These are phyloP conservation scores for Tinamus major DNA, from an alignment of 2,797 vertebrate genomes.

Conservation along the genomic window DNA sequence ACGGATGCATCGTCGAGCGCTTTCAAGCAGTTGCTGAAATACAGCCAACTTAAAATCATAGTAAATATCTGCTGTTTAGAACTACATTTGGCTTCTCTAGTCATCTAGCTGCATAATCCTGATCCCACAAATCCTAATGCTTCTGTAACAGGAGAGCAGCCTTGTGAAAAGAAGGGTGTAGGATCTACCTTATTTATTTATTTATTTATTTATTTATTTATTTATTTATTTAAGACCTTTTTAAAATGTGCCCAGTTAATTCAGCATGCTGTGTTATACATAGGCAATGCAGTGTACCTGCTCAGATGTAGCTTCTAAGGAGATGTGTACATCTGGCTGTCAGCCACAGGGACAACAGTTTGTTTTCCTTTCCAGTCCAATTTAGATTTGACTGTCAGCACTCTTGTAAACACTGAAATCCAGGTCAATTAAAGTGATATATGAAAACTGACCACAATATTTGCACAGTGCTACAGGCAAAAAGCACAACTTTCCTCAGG, in stretches of 20 bases:
- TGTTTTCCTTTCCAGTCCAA: background rate
- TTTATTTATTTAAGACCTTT: background rate
- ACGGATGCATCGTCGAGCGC: background rate
- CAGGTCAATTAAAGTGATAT: background rate
- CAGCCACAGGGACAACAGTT: background rate
- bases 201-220: background rate
- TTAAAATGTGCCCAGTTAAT: fast-evolving
- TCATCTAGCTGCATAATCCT: background rate
- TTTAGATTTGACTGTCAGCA: background rate
- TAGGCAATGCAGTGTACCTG: background rate
- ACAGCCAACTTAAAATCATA: background rate
- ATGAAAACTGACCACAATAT: background rate
- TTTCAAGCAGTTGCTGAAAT: conserved; percentile 1
- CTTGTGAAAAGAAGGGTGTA: background rate
- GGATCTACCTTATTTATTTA: background rate
- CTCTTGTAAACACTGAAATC: background rate
- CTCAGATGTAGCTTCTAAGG: background rate
- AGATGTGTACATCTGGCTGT: background rate
- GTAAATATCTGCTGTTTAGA: background rate
- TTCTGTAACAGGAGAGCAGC: background rate
- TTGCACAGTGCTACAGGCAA: background rate
- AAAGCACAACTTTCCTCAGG: background rate
- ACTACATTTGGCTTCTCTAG: background rate
- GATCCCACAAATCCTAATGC: background rate
- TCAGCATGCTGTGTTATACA: fast-evolving